A percentile compares a stretch with the other conserved stretches of the same genome.
Evolutionary conservation across 2,888 invertebrate species (phyloP).

Genomic region (Drosophila diplacantha): DNA sequence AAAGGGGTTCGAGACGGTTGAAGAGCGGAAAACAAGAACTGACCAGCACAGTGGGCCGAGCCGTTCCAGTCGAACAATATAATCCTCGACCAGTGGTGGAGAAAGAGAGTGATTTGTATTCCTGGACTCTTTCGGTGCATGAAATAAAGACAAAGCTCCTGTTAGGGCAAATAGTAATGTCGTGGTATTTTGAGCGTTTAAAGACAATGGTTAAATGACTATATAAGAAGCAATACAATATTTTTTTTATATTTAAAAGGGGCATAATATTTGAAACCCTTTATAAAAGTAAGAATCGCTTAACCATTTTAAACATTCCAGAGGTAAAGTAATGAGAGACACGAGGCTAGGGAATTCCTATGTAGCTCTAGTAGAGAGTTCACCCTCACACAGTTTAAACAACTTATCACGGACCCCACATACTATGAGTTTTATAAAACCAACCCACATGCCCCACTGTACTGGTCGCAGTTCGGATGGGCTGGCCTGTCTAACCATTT

Average conservation of each 20-base stretch:
- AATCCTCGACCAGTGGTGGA: too few species aligned
- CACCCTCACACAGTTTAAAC: not conserved
- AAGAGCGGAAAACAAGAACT: not conserved
- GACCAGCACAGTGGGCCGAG: slow-evolving; percentile 10
- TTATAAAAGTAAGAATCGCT: not conserved
- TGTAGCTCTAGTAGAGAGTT: not conserved
- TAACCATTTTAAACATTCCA: not conserved
- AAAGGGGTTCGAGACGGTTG: not conserved
- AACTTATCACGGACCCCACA: not conserved
- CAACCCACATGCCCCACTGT: slow-evolving; percentile 41
- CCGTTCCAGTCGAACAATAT: not conserved
- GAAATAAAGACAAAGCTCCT: not conserved
- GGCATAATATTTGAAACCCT: not conserved
- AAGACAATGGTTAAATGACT: not conserved
- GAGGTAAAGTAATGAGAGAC: too few species aligned
- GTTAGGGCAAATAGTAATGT: not conserved
- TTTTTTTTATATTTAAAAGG: too few species aligned
- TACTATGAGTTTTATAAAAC: too few species aligned
- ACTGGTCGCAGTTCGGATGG: slow-evolving; percentile 13
- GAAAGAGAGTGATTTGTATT: too few species aligned
- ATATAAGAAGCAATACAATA: not conserved
- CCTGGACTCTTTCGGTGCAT: too few species aligned
- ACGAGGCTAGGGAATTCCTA: too few species aligned
- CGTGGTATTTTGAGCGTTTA: not conserved
- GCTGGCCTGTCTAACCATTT: slow-evolving; percentile 41